Evolutionary conservation across 2,888 invertebrate species (phyloP), one percentile per base, ranked within the genome.

Genomic region (Noctua pronuba): DNA sequence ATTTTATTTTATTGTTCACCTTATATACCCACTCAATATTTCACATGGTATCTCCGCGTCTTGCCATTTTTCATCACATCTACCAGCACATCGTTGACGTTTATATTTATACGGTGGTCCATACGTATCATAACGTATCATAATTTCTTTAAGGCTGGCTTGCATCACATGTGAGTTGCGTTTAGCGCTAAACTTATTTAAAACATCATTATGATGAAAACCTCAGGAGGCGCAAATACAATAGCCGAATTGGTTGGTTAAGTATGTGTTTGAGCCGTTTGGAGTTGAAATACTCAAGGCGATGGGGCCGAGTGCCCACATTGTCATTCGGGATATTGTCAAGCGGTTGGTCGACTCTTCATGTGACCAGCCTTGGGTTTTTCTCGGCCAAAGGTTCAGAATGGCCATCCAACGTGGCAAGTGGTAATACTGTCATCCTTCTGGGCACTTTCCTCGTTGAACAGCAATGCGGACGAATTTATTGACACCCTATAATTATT

Each of bases 21-120:
- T 65, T 65, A n/a, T 11, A 13, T 28, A 28, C 6, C 41, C 16
- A 35, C 31, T 71, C 11, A 7, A 38, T 31, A 13, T 64, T 52
- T 21, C 31, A n/a, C 13, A 21, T n/a, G 28, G 11, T 38, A 38
- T 46, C 16, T 46, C 28, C 1, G 10, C 31, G 38, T 24, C 35
- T 55, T 52, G 24, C 52, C 21, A 72, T 78, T 79, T 21, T 55
- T 58, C 11, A 16, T 46, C 71, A 44, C 8, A 18, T 38, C 21
- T 38, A 31, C 3, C 18, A 73, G 41, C 6, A 44, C 24, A 41
- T 18, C 2, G 6, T n/a, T 31, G 31, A 21, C n/a, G 41, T 10
- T 10, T 11, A 24, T 35, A n/a, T n/a, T n/a, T n/a, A n/a, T 55
- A n/a, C 55, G 28, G 28, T 58, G n/a, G 58, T 58, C 28, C 16